Evolutionary conservation across 2,113 vertebrate species (phyloP), one percentile per base, ranked within the genome.

Genomic region (Entomyzon cyanotis): DNA sequence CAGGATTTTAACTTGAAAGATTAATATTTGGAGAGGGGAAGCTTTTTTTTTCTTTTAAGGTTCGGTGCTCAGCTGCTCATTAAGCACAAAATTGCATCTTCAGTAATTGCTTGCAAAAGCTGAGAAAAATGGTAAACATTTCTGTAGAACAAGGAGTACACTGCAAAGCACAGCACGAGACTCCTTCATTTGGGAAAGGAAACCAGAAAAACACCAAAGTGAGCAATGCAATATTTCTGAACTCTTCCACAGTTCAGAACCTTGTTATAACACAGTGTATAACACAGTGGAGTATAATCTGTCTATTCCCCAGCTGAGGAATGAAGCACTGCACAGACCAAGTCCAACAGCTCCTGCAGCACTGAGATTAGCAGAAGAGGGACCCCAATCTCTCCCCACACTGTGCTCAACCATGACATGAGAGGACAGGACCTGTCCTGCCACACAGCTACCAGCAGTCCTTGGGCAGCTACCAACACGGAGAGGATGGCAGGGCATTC

Each of bases 61-160:
- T 95, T 95, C 82, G 88, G 63, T 0, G 55, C 84, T 88, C 64
- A 77, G 62, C 55, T 95, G 39, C 71, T 96, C 87, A 91, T 95
- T 95, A 93, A 74, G 82, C 79, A 83, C 84, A 95, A 94, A 95
- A 95, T 80, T 91, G 59, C 81, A 89, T 93, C 87, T 87, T 87
- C 24, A 15, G 70, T 90, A 95, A 94, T 94, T 91, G 52, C 82
- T 83, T 90, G 82, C 83, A 95, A 93, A 95, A 93, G 78, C 87
- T 83, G 59, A 87, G 75, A 58, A 79, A 94, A 91, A 82, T 7
- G 6, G 89, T 82, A 83, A 95, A 93, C 18, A 55, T 83, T 65
- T 80, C 67, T 74, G 50, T 76, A 77, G 50, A 44, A 94, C 46
- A 82, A 93, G 68, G 55, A 73, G 9, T 8, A 69, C 25, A 24